Base-by-base conservation (phyloP, 2,113 vertebrate species). In the Tinamus guttatus region DNA sequence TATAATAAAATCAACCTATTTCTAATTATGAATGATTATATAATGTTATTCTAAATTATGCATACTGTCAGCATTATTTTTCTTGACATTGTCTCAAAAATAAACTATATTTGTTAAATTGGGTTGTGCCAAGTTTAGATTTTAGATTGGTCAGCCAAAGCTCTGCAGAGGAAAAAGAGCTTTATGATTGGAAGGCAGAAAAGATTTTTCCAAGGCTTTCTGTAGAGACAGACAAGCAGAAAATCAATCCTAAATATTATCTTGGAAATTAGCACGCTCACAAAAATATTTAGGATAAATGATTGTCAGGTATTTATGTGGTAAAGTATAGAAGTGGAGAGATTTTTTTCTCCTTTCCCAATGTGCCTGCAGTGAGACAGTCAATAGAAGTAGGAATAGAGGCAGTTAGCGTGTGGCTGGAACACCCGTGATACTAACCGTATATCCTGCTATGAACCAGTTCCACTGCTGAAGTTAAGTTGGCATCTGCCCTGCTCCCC, bases 381-480 rank as follows among this genome's bases (percentile, higher is more conserved):
- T 19, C 21, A 38, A 7, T 28, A 78, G 27, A 51, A 71, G 4
- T 21, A 6, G 11, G 5, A n/a, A 2, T 30, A 78, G 30, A 85
- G 19, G 30, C 21, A 38, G 25, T 41, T 84, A 63, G 8, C 3
- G 67, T 11, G 4, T 65, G 25, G 62, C 15, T n/a, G 41, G 10
- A 77, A 84, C 12, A 25, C 9, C 24, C 38, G 5, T 45, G 30
- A 13, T 88, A 36, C 27, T 78, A 74, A 54, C 13, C n/a, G 4
- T 49, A 0, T 70, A 15, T 63, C 1, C 0, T 62, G 5, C 17
- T 71, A 4, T 11, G 32, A 84, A 36, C 16, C 19, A 1, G 1
- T 88, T 90, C 10, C 4, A 15, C 65, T 89, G 20, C 40, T 67
- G 68, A 86, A 88, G 74, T 38, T 8, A 32, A 13, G 20, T 19